phyloP scores from a whole-genome alignment of 2,797 vertebrate species.

The Prunella strophiata region DNA sequence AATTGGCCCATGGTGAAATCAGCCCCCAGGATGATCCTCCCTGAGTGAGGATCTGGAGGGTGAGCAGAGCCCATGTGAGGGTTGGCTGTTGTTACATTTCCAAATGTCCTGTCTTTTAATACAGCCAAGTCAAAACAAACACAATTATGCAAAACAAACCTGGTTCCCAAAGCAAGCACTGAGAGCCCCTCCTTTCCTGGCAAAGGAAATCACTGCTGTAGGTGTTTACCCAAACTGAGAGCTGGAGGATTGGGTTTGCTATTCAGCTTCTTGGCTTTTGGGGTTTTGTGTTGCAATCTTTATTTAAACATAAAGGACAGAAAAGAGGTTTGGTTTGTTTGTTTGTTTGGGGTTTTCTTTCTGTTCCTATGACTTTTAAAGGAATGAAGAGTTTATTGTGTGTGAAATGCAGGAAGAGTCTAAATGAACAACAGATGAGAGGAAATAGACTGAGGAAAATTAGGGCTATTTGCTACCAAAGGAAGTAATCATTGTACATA shows the following conservation, averaged over 20 bases:
- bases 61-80: background rate
- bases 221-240: background rate
- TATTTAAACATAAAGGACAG: constrained; percentile 22
- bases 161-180: background rate
- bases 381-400: constrained; percentile 38
- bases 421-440: constrained; percentile 69
- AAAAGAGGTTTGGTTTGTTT: background rate
- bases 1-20: background rate
- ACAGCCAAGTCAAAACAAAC: constrained; percentile 10
- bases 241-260: background rate
- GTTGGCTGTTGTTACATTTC: background rate
- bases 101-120: background rate
- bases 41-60: background rate
- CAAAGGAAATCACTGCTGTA: background rate
- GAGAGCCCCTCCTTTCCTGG: background rate
- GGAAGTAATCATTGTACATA: constrained; percentile 52
- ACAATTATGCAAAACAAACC: constrained; percentile 24
- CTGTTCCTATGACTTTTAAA: constrained; percentile 16
- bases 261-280: background rate
- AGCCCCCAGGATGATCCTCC: background rate
- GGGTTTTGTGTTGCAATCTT: background rate
- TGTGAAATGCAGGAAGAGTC: constrained; percentile 60
- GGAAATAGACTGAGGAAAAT: constrained; percentile 69
- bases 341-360: constrained; percentile 43
- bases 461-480: constrained; percentile 66